These are phyloP conservation scores for Lissocephala sabroskyi DNA, from an alignment of 2,888 invertebrate species.

Conservation along the genomic window DNA sequence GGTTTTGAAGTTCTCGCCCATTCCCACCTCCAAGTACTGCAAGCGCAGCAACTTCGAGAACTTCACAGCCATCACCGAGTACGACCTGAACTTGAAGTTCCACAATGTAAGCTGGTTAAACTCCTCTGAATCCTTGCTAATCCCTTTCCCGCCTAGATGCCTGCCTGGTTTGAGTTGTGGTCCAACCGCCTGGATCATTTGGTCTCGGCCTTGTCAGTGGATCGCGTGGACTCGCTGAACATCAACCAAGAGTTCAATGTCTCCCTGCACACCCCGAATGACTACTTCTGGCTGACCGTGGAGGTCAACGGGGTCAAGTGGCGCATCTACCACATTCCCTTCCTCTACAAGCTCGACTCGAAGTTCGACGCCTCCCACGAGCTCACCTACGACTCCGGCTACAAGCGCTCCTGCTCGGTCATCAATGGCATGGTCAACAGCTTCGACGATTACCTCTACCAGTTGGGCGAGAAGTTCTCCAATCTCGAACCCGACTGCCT, in stretches of 20 bases:
- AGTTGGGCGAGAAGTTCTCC: conserved; percentile 56
- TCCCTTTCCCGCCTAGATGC: conserved; percentile 56
- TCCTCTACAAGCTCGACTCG: conserved; percentile 69
- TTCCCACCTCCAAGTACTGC: conserved; percentile 71
- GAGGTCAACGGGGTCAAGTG: conserved; percentile 69
- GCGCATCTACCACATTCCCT: conserved; percentile 70
- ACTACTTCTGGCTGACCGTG: conserved; percentile 67
- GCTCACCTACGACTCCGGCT: conserved; percentile 66
- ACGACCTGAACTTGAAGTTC: conserved; percentile 68
- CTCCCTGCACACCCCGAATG: conserved; percentile 65
- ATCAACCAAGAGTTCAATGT: conserved; percentile 67
- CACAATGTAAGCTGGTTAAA: conserved; percentile 52
- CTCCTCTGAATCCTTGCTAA: neutral
- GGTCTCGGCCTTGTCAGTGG: conserved; percentile 66
- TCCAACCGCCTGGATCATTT: conserved; percentile 70
- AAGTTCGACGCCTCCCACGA: conserved; percentile 71
- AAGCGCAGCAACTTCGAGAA: conserved; percentile 70
- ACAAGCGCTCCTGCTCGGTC: conserved; percentile 71
- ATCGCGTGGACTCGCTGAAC: conserved; percentile 67
- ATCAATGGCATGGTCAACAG: conserved; percentile 71
- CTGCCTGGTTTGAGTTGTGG: conserved; percentile 69
- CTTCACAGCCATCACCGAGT: conserved; percentile 70
- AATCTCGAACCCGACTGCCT: conserved; percentile 53
- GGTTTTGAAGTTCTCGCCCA: conserved; percentile 70
- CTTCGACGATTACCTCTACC: conserved; percentile 69